A percentile compares a stretch with the other conserved stretches of the same genome.
Evolutionary conservation across 2,797 vertebrate species (phyloP).

Genomic region (Falco peregrinus): DNA sequence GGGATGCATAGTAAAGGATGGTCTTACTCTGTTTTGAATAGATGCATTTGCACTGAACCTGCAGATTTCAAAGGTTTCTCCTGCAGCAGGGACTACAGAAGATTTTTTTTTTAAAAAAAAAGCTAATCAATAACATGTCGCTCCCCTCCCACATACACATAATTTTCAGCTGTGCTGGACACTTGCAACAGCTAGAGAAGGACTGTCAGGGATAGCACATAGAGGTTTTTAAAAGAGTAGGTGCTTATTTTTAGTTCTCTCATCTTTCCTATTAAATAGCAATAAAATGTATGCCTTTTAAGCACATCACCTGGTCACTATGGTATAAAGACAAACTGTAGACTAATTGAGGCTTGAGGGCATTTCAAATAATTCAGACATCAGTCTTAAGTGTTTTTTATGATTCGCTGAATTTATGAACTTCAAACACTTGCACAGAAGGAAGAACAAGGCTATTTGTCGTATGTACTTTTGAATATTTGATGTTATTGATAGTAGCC

Average conservation of each 20-base stretch:
- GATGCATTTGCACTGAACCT: neutral
- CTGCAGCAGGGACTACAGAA: neutral
- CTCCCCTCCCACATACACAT: accelerated
- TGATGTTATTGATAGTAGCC: neutral
- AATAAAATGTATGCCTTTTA: neutral
- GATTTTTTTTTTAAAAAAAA: neutral
- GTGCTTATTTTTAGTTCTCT: neutral
- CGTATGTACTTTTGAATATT: neutral
- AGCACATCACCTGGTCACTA: neutral
- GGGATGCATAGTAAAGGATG: neutral
- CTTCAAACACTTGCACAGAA: neutral
- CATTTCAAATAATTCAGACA: neutral
- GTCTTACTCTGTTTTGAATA: neutral
- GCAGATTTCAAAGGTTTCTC: neutral
- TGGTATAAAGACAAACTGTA: neutral
- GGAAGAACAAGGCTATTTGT: neutral
- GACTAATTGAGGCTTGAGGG: neutral
- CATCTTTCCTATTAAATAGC: neutral
- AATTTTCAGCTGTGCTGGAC: neutral
- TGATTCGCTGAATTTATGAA: neutral
- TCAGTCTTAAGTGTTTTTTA: neutral
- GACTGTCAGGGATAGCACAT: neutral
- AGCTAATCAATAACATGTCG: neutral
- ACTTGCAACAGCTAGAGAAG: neutral
- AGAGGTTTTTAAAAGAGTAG: neutral